Percentiles rank a stretch among this genome's conserved stretches.
These are phyloP conservation scores for Actinia equina DNA, from an alignment of 64 coral and sea anemone genomes.

Conservation along the genomic window DNA sequence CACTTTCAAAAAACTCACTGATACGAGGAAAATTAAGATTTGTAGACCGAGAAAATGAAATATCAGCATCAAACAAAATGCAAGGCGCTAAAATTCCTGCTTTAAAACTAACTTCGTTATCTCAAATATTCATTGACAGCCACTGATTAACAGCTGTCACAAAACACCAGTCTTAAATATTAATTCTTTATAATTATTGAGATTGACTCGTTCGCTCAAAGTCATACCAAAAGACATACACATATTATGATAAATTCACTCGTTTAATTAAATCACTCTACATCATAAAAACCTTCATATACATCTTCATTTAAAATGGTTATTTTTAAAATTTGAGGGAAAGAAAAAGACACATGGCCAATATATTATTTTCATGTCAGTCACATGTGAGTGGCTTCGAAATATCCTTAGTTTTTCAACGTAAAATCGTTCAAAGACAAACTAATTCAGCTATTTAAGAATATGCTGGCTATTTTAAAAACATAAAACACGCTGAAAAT, in stretches of 20 bases:
- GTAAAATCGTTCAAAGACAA: neutral
- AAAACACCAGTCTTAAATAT: too few species aligned
- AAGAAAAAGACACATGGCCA: neutral
- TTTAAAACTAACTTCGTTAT: too few species aligned
- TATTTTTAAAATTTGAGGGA: neutral
- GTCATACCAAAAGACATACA: neutral
- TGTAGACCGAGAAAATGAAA: too few species aligned
- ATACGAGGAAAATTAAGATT: too few species aligned
- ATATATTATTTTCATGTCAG: neutral
- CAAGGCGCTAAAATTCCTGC: too few species aligned
- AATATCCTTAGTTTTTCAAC: neutral
- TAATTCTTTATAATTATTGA: too few species aligned
- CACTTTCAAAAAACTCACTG: too few species aligned
- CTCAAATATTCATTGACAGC: too few species aligned
- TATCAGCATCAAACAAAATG: too few species aligned
- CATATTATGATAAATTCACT: constrained; percentile 9
- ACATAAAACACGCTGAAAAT: neutral
- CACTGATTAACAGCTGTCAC: too few species aligned
- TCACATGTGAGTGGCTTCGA: neutral
- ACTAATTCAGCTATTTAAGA: neutral
- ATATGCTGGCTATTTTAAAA: neutral
- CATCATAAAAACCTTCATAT: neutral
- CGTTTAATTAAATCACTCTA: constrained; percentile 11
- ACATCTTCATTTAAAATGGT: neutral
- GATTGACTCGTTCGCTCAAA: neutral